Conservation (phyloP, 2,888 invertebrate species). For the Mayetiola destructor region DNA sequence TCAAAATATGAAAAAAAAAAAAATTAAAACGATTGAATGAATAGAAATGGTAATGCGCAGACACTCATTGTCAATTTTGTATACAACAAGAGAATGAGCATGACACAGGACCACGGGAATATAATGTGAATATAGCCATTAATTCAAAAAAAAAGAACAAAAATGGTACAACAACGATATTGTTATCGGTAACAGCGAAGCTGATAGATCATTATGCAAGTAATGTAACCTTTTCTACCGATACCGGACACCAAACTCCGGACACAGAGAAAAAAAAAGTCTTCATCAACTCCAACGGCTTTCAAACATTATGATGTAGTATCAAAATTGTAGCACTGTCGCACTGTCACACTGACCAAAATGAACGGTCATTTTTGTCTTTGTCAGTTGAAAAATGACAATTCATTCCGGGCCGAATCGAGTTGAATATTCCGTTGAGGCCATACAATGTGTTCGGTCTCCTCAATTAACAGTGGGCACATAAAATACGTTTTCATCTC, state of each 20-base stretch:
- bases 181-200: too few species aligned
- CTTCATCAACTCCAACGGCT: too few species aligned
- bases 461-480: neutral
- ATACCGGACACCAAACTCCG: too few species aligned
- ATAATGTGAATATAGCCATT: too few species aligned
- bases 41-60: neutral
- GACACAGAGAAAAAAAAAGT: too few species aligned
- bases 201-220: neutral
- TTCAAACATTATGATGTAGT: neutral
- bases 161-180: too few species aligned
- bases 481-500: neutral
- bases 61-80: too few species aligned
- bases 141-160: too few species aligned
- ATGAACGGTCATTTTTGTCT: neutral
- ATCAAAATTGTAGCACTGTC: neutral
- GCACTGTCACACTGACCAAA: neutral
- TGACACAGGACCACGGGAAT: too few species aligned
- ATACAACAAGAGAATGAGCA: too few species aligned
- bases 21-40: conserved; percentile 1
- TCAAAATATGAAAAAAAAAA: too few species aligned
- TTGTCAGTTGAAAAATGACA: neutral
- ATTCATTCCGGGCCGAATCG: conserved; percentile 2
- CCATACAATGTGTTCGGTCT: neutral
- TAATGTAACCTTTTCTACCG: neutral
- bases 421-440: neutral